Evolutionary conservation across 2,888 invertebrate species (phyloP).

Genomic region (Tuberolachnus salignus): DNA sequence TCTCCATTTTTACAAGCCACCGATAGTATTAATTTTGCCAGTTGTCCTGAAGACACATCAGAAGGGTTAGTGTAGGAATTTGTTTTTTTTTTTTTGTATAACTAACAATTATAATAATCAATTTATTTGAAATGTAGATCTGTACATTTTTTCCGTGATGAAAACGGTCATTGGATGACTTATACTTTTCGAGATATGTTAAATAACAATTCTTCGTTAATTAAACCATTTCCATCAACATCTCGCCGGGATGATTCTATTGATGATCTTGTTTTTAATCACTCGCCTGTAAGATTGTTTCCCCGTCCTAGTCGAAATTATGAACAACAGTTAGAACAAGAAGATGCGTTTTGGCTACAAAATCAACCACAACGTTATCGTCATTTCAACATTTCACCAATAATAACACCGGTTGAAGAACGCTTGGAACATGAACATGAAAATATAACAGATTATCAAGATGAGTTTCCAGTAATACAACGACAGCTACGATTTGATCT

Average conservation of each 20-base stretch:
- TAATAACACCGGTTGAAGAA: conserved; percentile 51
- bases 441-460: conserved; percentile 41
- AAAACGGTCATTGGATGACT: conserved; percentile 84
- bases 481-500: conserved; percentile 43
- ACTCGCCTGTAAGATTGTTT: conserved; percentile 45
- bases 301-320: conserved; percentile 37
- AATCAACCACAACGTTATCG: conserved; percentile 37
- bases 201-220: conserved; percentile 47
- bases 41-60: conserved; percentile 45
- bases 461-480: conserved; percentile 44
- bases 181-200: conserved; percentile 81
- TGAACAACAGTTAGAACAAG: conserved; percentile 45
- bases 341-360: conserved; percentile 37
- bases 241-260: conserved; percentile 36
- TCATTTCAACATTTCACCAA: conserved; percentile 46
- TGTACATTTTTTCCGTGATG: conserved; percentile 76
- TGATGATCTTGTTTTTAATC: conserved; percentile 53
- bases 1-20: conserved; percentile 29
- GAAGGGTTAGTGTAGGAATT: conserved; percentile 33
- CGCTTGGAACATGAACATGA: conserved; percentile 43
- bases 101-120: background rate
- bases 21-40: conserved; percentile 41
- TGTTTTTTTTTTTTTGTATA: background rate
- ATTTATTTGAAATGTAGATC: conserved; percentile 69
- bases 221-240: conserved; percentile 60